Base-by-base conservation (phyloP, 2,113 vertebrate genomes). In the Pseudopodoces humilis region DNA sequence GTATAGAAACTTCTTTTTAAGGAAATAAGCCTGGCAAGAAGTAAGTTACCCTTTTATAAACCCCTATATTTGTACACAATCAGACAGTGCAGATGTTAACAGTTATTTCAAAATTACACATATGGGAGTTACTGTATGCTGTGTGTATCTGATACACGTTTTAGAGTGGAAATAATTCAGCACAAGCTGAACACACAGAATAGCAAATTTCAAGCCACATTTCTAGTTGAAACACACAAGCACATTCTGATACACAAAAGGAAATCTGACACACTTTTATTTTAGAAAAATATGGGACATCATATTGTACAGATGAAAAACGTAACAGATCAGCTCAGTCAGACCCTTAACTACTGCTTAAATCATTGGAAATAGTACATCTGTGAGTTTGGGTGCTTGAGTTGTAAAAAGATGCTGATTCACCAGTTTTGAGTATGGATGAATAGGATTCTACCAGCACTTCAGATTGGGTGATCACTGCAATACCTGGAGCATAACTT, bases 301-400 rank as follows among this genome's bases (percentile, higher is more conserved):
- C 22, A 63, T 23, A 70, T 16, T 50, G 22, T 35, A 80, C 3
- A 80, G 52, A 76, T 22, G 23, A 68, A 92, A 86, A 81, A 56
- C 0, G 3, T 44, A 21, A 65, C 69, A 62, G 14, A 67, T n/a
- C 35, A 69, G 50, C 71, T 83, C 56, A 39, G 52, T 39, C 60
- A 74, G 76, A 70, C 16, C 46, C 79, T 69, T 47, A 79, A 23
- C 41, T 88, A 53, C 35, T 22, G 21, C 28, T 88, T 15, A 35
- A 41, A 46, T 77, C 43, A 60, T 0, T 20, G 23, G 52, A 68
- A 88, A 37, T 1, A 58, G 23, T 30, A 43, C 28, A 64, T 31
- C 31, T 25, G 19, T 6, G 23, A 0, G 0, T 39, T 8, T 63
- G 64, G 64, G 52, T 52, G 60, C 41, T 31, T 0, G 3, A 69